Percentiles rank a stretch among this genome's conserved stretches.
phyloP scores from a whole-genome alignment of 2,888 invertebrate species.

The Dorcus parallelipipedus region DNA sequence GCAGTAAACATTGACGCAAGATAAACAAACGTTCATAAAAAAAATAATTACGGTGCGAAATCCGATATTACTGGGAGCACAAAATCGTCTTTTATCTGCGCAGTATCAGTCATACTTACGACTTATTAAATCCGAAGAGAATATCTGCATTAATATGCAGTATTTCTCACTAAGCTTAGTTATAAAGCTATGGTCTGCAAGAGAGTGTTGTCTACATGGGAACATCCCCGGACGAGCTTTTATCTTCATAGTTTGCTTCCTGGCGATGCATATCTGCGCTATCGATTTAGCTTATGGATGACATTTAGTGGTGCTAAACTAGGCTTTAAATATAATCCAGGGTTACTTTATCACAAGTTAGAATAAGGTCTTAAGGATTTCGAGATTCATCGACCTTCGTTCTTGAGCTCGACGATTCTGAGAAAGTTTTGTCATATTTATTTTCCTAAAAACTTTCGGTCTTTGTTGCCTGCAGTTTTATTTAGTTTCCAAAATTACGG shows the following conservation, averaged over 20 bases:
- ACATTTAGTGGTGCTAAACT: conserved; percentile 41
- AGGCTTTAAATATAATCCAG: conserved; percentile 40
- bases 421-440: too few relatives aligned
- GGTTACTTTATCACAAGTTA: conserved; percentile 32
- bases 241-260: conserved; percentile 30
- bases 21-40: too few relatives aligned
- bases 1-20: too few relatives aligned
- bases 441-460: too few relatives aligned
- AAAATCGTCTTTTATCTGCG: too few relatives aligned
- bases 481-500: too few relatives aligned
- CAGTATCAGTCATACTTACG: neutral
- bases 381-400: neutral
- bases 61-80: too few relatives aligned
- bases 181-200: conserved; percentile 12
- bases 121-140: conserved; percentile 5
- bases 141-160: conserved; percentile 27
- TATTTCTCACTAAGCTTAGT: conserved; percentile 23
- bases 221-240: conserved; percentile 26
- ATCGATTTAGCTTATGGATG: conserved; percentile 38
- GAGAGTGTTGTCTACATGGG: conserved; percentile 11
- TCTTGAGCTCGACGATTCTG: neutral
- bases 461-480: too few relatives aligned
- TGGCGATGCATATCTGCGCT: conserved; percentile 34
- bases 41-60: too few relatives aligned
- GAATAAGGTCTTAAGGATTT: conserved; percentile 10